A percentile compares a stretch with the other conserved stretches of the same genome.
phyloP scores from a whole-genome alignment of 1,140 invertebrate species.

The Alviniconcha marisindica region DNA sequence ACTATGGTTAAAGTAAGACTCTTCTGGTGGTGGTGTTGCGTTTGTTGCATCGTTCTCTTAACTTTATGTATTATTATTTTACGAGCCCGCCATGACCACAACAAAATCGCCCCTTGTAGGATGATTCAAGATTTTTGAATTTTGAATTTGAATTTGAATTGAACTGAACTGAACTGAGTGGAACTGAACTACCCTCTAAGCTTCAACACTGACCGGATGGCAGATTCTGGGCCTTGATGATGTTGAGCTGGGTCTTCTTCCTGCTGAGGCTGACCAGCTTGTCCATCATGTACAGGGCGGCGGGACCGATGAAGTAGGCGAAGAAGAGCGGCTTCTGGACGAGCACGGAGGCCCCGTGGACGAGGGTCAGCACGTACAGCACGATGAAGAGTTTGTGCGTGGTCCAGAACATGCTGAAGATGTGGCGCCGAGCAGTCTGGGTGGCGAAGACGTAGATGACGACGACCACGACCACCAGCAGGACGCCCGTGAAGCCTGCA shows the following conservation, averaged over 20 bases:
- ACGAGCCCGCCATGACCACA: no score
- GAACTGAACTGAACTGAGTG: no score
- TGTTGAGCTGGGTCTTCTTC: conserved; percentile 88
- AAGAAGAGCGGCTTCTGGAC: conserved; percentile 90
- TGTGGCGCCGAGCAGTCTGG: conserved; percentile 92
- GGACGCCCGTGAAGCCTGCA: conserved; percentile 94
- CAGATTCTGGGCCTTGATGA: conserved; percentile 95
- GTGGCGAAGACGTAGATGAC: conserved; percentile 99
- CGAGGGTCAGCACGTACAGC: conserved; percentile 91
- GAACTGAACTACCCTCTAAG: no score
- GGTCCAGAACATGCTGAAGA: conserved; percentile 87
- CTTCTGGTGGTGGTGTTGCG: no score
- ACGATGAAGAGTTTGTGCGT: conserved; percentile 96
- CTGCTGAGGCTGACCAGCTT: conserved; percentile 89
- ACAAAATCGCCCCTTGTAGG: no score
- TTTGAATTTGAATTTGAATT: no score
- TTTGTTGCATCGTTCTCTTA: no score
- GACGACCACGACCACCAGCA: conserved; percentile 94
- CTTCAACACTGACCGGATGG: conserved; percentile 85
- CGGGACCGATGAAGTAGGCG: conserved; percentile 96
- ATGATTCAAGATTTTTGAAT: no score
- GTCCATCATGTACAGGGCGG: conserved; percentile 91
- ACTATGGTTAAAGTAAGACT: no score
- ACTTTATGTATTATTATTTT: no score
- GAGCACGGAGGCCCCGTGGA: conserved; percentile 96